Evolutionary conservation across 2,797 vertebrate species (phyloP).

Genomic region (Argya squamiceps): DNA sequence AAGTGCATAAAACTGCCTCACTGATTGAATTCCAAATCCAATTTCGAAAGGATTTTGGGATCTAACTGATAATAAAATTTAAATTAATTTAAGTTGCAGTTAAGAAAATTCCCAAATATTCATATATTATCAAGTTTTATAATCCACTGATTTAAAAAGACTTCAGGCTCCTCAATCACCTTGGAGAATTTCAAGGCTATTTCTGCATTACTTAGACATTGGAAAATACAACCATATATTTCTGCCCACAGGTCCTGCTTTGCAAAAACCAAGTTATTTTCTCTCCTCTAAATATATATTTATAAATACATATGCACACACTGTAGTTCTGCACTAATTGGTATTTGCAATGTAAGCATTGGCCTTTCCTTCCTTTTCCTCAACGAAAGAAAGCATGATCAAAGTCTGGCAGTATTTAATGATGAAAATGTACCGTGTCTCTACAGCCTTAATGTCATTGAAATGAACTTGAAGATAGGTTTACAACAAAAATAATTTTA

Average conservation of each 20-base stretch:
- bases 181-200: not conserved
- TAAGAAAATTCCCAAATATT: not conserved
- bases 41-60: not conserved
- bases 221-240: not conserved
- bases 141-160: not conserved
- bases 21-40: not conserved
- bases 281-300: conserved; percentile 42
- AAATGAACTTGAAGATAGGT: conserved; percentile 21
- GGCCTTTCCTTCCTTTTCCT: conserved; percentile 41
- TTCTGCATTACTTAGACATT: not conserved
- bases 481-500: conserved; percentile 20
- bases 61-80: not conserved
- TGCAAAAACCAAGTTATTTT: conserved; percentile 42
- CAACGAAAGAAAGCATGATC: conserved; percentile 47
- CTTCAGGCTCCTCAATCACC: not conserved
- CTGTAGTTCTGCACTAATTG: conserved; percentile 26
- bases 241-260: not conserved
- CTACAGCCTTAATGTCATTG: conserved; percentile 11
- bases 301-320: conserved; percentile 21
- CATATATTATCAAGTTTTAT: not conserved
- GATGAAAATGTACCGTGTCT: conserved; percentile 12
- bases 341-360: conserved; percentile 59
- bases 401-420: conserved; percentile 32
- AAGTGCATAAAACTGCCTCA: not conserved
- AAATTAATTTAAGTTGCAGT: not conserved